These are phyloP conservation scores for Melanostoma mellinum DNA, from an alignment of 2,888 invertebrate genomes.

Conservation along the genomic window DNA sequence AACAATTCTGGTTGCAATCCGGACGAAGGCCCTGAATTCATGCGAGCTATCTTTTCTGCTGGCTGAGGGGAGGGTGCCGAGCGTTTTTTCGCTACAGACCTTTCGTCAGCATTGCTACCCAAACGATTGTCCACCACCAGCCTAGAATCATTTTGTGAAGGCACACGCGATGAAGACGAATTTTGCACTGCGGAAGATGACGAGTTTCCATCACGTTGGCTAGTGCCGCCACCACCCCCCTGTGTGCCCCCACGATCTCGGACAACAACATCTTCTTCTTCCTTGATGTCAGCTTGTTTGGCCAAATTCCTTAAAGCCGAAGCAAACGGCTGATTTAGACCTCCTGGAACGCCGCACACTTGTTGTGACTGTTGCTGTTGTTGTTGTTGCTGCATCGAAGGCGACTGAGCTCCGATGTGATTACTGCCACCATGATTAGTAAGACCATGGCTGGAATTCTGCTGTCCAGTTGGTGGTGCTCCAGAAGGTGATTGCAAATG, in stretches of 20 bases:
- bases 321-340: constrained; percentile 87
- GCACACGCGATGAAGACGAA: constrained; percentile 67
- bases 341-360: constrained; percentile 77
- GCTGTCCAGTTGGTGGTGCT: constrained; percentile 72
- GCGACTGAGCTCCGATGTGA: constrained; percentile 79
- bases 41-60: constrained; percentile 80
- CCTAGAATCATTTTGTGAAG: constrained; percentile 73
- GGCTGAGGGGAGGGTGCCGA: constrained; percentile 81
- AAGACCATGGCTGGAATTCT: constrained; percentile 65
- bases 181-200: constrained; percentile 64
- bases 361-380: constrained; percentile 78
- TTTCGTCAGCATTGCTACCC: constrained; percentile 76
- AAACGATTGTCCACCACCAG: constrained; percentile 73
- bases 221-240: constrained; percentile 82
- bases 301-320: constrained; percentile 95
- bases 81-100: constrained; percentile 77
- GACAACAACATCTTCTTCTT: constrained; percentile 83
- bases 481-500: constrained; percentile 79
- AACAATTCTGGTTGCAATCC: constrained; percentile 83
- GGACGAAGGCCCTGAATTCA: constrained; percentile 76
- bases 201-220: constrained; percentile 71
- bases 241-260: constrained; percentile 84
- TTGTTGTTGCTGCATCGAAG: constrained; percentile 78
- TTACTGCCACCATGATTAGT: constrained; percentile 78
- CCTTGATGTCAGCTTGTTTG: constrained; percentile 93